Base-by-base conservation (phyloP, 2,797 vertebrate genomes). In the Leptatherina wallacei region DNA sequence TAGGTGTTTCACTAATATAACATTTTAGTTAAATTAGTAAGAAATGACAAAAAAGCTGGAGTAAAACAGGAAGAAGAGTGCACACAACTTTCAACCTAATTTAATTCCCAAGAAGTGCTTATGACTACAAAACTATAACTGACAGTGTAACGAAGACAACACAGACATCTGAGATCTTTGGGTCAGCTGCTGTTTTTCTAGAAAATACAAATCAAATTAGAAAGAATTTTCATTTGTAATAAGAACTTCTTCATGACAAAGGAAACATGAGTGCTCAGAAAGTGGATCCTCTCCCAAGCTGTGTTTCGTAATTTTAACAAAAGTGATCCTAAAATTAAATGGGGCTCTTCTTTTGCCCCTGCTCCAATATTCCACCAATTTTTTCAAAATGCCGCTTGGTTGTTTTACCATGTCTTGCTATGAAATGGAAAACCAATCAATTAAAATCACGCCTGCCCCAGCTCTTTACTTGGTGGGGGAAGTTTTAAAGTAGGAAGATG, bases 61-160 rank as follows among this genome's bases (percentile, higher is more conserved):
- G 3, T 24, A 3, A 51, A 52, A 12, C 10, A 5, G 4, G 51
- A 51, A 4, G 10, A 51, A 51, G 11, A 12, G 9, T 27, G 5
- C 33, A 13, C 49, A 54, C 22, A 55, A 27, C 33, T 65, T 22
- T 11, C 24, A 1, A 4, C 33, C 13, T 22, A 51, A 20, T 51
- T 24, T 52, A 62, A 9, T 33, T 36, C 29, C 8, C 56, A 71
- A 57, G 27, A 56, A 69, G 78, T 49, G 6, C 16, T 54, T 49
- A 12, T 13, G 51, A 71, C 32, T 5, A 27, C 24, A 27, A 27
- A 27, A 27, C 24, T 1, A 27, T 27, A 27, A 27, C 30, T 32
- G 30, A 32, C 30, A 10, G 9, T 42, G 14, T 14, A 65, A 33
- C 36, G 69, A 65, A 78, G 57, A 51, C 47, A 65, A 36, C n/a